These are phyloP conservation scores for Dascillus cervinus DNA, from an alignment of 2,888 invertebrate species.

Conservation along the genomic window DNA sequence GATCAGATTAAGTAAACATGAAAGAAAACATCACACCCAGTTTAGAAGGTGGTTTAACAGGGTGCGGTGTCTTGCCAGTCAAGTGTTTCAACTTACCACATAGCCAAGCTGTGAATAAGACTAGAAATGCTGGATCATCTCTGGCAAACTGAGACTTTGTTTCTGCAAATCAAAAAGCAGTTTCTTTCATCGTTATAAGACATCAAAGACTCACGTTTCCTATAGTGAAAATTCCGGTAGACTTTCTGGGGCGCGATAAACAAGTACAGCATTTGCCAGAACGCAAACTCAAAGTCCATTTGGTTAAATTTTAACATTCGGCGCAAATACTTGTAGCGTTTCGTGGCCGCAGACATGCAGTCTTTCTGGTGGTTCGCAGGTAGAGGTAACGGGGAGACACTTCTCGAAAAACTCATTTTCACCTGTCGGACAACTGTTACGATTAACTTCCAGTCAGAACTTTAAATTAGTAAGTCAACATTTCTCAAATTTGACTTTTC, in stretches of 20 bases:
- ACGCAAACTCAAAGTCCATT: conserved; percentile 99
- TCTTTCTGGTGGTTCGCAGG: conserved; percentile 62
- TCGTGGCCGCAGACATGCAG: conserved; percentile 77
- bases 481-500: too few species aligned
- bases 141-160: conserved; percentile 98
- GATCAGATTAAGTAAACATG: conserved; percentile 7
- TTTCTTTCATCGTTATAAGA: not conserved
- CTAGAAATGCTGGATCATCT: conserved; percentile 97
- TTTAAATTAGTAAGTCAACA: too few species aligned
- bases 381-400: conserved; percentile 59
- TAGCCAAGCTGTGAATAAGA: conserved; percentile 79
- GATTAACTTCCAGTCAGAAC: too few species aligned
- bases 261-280: conserved; percentile 98
- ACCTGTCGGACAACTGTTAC: too few species aligned
- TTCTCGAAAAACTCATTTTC: conserved; percentile 44
- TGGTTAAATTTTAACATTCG: conserved; percentile 85
- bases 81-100: conserved; percentile 67
- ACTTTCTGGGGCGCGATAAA: conserved; percentile 94
- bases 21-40: too few species aligned
- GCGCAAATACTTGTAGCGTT: conserved; percentile 79
- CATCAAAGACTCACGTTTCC: conserved; percentile 72
- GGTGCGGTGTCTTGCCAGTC: too few species aligned
- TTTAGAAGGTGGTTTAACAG: too few species aligned
- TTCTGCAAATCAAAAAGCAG: conserved; percentile 52
- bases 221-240: conserved; percentile 92